Evolutionary conservation across 2,888 invertebrate species (phyloP).

Genomic region (Volucella bombylans): DNA sequence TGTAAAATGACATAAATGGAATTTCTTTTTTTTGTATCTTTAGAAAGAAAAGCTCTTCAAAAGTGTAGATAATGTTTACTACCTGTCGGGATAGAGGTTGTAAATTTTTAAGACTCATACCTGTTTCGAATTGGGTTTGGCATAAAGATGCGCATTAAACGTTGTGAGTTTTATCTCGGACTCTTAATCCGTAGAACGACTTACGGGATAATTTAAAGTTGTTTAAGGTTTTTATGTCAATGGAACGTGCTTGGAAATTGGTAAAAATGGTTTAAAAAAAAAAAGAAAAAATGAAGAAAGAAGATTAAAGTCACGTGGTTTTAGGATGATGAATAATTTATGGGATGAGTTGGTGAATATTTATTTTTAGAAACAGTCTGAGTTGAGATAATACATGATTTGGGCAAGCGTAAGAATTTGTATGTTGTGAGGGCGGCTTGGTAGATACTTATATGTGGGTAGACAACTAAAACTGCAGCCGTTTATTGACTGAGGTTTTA

Average conservation of each 20-base stretch:
- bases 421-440: background rate
- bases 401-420: background rate
- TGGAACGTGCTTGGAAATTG: slow-evolving; percentile 55
- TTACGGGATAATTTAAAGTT: slow-evolving; percentile 56
- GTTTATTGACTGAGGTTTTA: too few relatives aligned
- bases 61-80: background rate
- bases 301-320: background rate
- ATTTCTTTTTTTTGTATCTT: background rate
- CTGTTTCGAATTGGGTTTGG: slow-evolving; percentile 46
- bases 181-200: slow-evolving; percentile 44
- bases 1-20: slow-evolving; percentile 45
- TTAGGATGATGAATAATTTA: slow-evolving; percentile 16
- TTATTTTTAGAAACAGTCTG: background rate
- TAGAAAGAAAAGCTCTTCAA: background rate
- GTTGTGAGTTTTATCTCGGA: slow-evolving; percentile 32
- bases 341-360: slow-evolving; percentile 1
- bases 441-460: background rate
- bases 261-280: background rate
- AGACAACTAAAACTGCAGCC: too few relatives aligned
- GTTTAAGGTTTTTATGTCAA: slow-evolving; percentile 50
- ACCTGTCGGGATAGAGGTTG: slow-evolving; percentile 15
- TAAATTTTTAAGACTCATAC: slow-evolving; percentile 22
- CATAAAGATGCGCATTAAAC: slow-evolving; percentile 30
- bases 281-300: background rate
- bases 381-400: background rate